Conservation (phyloP, 2,113 vertebrate species). For the Campylomormyrus tamandua region DNA sequence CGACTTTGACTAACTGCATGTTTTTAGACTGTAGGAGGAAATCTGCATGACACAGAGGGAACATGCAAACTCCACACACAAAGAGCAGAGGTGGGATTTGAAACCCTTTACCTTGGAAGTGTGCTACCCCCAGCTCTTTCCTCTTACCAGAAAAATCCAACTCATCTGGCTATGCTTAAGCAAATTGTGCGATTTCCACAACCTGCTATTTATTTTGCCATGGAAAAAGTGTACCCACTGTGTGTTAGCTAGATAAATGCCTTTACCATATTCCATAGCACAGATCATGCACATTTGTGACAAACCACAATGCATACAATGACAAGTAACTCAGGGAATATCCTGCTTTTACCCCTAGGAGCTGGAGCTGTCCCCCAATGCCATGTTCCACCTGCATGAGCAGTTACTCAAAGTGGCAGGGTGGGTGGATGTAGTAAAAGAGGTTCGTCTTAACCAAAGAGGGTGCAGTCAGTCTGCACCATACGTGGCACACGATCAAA, state of each 20-base stretch:
- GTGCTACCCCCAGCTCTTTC: background rate
- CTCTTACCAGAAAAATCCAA: background rate
- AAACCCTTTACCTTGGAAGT: background rate
- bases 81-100: background rate
- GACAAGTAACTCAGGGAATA: background rate
- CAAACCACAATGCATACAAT: background rate
- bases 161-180: background rate
- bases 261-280: background rate
- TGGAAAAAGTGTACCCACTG: background rate
- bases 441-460: background rate
- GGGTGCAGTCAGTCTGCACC: background rate
- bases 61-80: background rate
- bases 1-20: background rate
- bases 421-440: background rate
- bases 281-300: background rate
- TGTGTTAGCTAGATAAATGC: background rate
- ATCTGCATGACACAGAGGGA: background rate
- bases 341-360: background rate
- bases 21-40: background rate
- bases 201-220: background rate
- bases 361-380: background rate
- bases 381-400: background rate
- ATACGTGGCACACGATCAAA: background rate
- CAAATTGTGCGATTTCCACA: background rate
- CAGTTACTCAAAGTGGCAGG: background rate